phyloP scores from a whole-genome alignment of 2,113 vertebrate species.

The Rallus limicola region DNA sequence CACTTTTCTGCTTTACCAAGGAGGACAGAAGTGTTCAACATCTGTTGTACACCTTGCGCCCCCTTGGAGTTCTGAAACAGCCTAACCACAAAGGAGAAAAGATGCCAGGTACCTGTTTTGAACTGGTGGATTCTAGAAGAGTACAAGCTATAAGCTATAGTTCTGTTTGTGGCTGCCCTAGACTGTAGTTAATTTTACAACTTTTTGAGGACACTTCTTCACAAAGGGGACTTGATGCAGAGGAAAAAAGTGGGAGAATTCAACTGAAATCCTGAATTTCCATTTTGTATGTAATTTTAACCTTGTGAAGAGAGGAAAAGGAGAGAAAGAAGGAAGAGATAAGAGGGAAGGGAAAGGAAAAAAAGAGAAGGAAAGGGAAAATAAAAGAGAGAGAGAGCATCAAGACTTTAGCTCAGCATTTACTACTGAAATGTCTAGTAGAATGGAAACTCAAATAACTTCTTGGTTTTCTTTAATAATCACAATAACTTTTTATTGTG shows the following conservation, averaged over 20 bases:
- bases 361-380: not conserved
- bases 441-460: not conserved
- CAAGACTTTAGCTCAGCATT: not conserved
- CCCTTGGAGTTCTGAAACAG: not conserved
- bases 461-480: not conserved
- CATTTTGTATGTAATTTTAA: not conserved
- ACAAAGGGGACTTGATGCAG: rapidly evolving
- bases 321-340: not conserved
- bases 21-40: not conserved
- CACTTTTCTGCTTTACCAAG: not conserved
- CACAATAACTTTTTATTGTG: not conserved
- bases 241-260: not conserved
- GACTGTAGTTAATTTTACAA: not conserved
- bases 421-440: not conserved
- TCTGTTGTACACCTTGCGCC: not conserved
- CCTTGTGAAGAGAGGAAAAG: not conserved
- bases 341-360: not conserved
- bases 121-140: not conserved
- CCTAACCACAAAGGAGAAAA: not conserved
- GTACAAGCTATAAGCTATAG: not conserved
- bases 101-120: not conserved
- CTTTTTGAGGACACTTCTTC: not conserved
- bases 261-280: not conserved
- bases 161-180: not conserved
- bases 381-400: not conserved